Evolutionary conservation across 2,113 vertebrate genomes (phyloP).

Genomic region (Tetrax tetrax): DNA sequence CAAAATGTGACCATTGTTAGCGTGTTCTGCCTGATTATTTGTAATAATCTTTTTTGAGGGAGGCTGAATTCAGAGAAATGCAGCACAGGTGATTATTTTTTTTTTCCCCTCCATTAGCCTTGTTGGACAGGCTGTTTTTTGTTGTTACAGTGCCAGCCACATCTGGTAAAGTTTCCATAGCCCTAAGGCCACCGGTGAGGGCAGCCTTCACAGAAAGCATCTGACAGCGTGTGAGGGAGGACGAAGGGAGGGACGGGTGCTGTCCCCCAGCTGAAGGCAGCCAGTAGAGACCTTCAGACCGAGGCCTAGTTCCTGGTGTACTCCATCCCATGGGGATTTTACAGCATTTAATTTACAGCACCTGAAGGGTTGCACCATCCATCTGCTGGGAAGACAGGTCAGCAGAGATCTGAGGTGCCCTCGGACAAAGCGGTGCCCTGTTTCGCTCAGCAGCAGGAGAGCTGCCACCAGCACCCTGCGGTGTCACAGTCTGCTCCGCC

Average conservation of each 20-base stretch:
- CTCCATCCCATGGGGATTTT: background rate
- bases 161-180: background rate
- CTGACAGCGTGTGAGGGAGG: background rate
- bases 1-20: background rate
- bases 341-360: background rate
- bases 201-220: accelerated
- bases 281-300: background rate
- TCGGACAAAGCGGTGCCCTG: background rate
- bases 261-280: background rate
- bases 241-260: accelerated
- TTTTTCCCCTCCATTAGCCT: background rate
- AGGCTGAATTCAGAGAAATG: background rate
- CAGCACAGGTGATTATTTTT: background rate
- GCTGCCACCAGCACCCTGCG: accelerated
- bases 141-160: background rate
- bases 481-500: background rate
- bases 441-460: background rate
- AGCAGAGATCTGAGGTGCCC: background rate
- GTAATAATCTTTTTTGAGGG: background rate
- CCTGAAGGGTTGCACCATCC: background rate
- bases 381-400: background rate
- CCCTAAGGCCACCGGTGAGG: background rate
- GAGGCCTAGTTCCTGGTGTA: background rate
- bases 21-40: background rate
- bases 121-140: background rate